A percentile compares a stretch with the other conserved stretches of the same genome.
These are phyloP conservation scores for Calliopum simillimum DNA, from an alignment of 2,888 invertebrate species.

Conservation along the genomic window DNA sequence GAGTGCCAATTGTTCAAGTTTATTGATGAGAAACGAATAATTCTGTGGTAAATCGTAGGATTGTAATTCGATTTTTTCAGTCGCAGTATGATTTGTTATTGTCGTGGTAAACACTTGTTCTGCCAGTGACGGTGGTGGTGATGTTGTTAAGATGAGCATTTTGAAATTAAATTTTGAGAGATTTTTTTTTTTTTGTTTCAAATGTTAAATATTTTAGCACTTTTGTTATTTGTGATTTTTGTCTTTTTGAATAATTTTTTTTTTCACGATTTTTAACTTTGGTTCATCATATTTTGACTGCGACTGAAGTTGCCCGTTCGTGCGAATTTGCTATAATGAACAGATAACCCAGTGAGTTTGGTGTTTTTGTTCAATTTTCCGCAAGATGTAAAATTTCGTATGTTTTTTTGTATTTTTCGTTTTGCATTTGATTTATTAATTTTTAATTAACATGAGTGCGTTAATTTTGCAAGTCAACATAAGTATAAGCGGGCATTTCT, in stretches of 20 bases:
- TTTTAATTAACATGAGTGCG: conserved; percentile 12
- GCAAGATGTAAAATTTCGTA: not conserved
- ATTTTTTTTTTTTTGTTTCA: not conserved
- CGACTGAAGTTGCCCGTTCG: conserved; percentile 11
- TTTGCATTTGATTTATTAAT: not conserved
- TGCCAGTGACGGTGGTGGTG: conserved; percentile 31
- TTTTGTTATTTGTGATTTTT: not conserved
- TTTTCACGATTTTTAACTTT: not conserved
- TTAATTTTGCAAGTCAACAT: conserved; percentile 28
- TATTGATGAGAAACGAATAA: conserved; percentile 63
- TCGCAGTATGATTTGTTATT: conserved; percentile 39
- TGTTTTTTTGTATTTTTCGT: not conserved
- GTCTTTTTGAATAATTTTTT: not conserved
- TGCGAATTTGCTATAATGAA: conserved; percentile 26
- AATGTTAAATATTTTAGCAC: not conserved
- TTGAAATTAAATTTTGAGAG: conserved; percentile 23
- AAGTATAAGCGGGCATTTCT: not conserved
- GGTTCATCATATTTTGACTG: not conserved
- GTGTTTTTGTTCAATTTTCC: conserved; percentile 29
- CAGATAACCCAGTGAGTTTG: not conserved
- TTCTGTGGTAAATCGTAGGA: conserved; percentile 61
- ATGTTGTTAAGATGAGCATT: conserved; percentile 40
- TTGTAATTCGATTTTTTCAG: conserved; percentile 56
- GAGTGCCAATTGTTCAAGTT: conserved; percentile 62
- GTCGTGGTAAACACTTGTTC: conserved; percentile 23